Evolutionary conservation across 2,113 vertebrate species (phyloP), one percentile per base, ranked within the genome.

Genomic region (Mola mola): DNA sequence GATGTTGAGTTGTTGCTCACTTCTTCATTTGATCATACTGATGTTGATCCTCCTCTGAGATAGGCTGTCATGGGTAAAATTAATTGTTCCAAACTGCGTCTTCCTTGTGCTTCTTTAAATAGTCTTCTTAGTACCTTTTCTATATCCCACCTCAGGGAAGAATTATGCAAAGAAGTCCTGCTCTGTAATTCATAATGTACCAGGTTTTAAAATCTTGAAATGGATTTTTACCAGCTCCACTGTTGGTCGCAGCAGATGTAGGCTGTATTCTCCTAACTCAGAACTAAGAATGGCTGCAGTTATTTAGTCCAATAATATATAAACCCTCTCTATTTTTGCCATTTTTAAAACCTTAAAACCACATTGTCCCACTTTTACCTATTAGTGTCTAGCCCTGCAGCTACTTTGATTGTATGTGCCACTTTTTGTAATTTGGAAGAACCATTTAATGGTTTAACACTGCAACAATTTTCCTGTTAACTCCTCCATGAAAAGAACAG

Each of bases 21-120:
- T 75, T 71, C 16, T 56, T 69, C 42, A 37, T 24, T 19, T 43
- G 10, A 21, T 20, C 44, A 33, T 22, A 33, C 20, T 67, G 60
- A 66, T 58, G 56, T 52, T 42, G 44, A 38, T 73, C 36, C 61
- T 79, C 17, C 40, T 82, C 63, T 59, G 48, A 76, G 66, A 50
- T 49, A 0, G 29, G 33, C 70, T 80, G 69, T 85, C 72, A 59
- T 42, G 37, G 66, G 52, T 79, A 34, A 69, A 83, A 75, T 68
- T 25, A 71, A 72, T 66, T 49, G 33, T 65, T 76, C 44, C 40
- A 57, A 73, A 38, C 42, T 68, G n/a, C 58, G 70, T 68, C 55
- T 50, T 57, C 31, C 26, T 52, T 65, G 17, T 22, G n/a, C 12
- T 66, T 83, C 67, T 85, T 78, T 82, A 81, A 86, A 81, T 82